Evolutionary conservation across 2,888 invertebrate genomes (phyloP).

Genomic region (Parascotia fuliginaria): DNA sequence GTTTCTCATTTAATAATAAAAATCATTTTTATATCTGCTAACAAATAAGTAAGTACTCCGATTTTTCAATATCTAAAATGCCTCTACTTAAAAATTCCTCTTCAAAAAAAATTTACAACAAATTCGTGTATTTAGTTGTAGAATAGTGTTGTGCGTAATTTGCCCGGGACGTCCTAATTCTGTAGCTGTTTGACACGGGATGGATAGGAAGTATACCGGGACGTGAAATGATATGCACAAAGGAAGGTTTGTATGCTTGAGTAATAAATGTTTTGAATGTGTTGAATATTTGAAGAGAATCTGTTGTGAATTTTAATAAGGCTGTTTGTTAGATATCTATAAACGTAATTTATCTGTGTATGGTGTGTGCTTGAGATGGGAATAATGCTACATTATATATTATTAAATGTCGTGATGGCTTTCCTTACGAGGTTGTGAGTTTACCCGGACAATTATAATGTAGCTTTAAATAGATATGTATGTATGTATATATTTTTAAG

Average conservation of each 20-base stretch:
- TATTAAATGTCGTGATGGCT: no score
- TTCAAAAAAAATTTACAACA: conserved; percentile 13
- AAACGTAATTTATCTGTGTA: no score
- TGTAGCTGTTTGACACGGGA: conserved; percentile 6
- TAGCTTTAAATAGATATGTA: no score
- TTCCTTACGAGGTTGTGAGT: no score
- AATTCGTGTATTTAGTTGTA: conserved; percentile 7
- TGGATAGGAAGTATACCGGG: conserved; percentile 2
- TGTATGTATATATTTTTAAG: no score
- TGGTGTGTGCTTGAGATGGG: no score
- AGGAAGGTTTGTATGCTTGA: neutral
- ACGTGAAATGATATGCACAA: conserved; percentile 11
- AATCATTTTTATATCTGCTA: no score
- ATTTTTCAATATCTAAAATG: no score
- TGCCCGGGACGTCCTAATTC: conserved; percentile 8
- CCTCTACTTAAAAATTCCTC: conserved; percentile 18
- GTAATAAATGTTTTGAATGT: neutral
- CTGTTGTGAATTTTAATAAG: neutral
- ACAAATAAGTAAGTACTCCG: no score
- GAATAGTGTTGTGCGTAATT: conserved; percentile 6
- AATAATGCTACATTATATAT: no score
- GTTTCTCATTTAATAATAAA: no score
- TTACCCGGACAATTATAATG: no score
- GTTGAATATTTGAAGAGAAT: neutral
- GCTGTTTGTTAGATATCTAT: neutral